Base-by-base conservation (phyloP, 1,140 invertebrate genomes). In the Drosophila melanica region DNA sequence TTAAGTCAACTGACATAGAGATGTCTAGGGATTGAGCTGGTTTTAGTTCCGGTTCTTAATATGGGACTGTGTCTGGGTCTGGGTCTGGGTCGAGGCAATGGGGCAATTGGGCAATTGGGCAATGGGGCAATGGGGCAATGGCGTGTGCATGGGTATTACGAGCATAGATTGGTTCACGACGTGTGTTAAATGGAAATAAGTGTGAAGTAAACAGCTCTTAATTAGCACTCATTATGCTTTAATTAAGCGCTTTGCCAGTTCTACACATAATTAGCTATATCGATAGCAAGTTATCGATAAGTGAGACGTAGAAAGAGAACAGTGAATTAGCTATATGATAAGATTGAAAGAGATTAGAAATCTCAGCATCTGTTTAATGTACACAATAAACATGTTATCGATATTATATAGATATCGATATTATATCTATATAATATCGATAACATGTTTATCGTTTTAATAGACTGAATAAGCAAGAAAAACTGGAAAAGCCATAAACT, bases 1-100 rank as follows among this genome's bases (percentile, higher is more conserved):
- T 76, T 76, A 70, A 73, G 55, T 27, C 20, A 27, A 48, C 44
- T 67, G 35, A 50, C 45, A 60, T 72, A 53, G 45, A 57, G 30
- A 66, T 72, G 55, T 18, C 33, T 39, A 14, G 18, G 57, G 27
- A 60, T 33, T 60, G 35, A 35, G 30, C 54, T 57, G 7, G 8
- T 14, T 42, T 20, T 57, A 6, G 37, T 9, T 45, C 41, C 23
- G 7, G 20, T 5, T 20, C 30, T 35, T 5, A 4, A n/a, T 48
- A 16, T 45, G 18, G 53, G 30, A 20, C 14, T 20, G 30, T 33
- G 16, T 27, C 27, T 33, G 16, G 51, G 30, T 33, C 14, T 20
- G 18, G 45, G 16, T 27, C 27, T 33, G 20, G n/a, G 50, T 4
- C 2, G 2, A 23, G 23, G 23, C 2, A 2, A 5, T 6, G 2